Conservation (phyloP, 2,797 vertebrate species). For the Pipistrellus pipistrellus region DNA sequence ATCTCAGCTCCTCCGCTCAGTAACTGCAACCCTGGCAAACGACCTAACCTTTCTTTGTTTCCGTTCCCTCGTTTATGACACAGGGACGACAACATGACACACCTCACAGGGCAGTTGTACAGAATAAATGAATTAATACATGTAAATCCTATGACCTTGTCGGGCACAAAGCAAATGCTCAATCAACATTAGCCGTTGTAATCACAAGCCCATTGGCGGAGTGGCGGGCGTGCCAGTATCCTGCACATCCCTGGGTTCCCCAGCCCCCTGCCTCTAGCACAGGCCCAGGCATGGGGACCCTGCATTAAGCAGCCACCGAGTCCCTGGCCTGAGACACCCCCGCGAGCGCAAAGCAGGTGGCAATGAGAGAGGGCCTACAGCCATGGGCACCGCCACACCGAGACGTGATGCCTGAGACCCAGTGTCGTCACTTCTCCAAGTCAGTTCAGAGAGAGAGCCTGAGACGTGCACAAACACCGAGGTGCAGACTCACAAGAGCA, state of each 20-base stretch:
- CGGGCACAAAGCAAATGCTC: no score
- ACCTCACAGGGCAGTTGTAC: no score
- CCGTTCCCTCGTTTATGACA: no score
- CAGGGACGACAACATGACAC: no score
- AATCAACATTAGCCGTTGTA: no score
- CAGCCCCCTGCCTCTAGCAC: background rate
- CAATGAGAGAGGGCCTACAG: background rate
- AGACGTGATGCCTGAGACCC: background rate
- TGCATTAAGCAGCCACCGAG: rapidly evolving
- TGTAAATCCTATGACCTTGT: no score
- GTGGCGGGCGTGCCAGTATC: no score
- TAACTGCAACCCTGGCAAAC: no score
- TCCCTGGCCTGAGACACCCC: background rate
- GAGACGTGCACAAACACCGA: background rate
- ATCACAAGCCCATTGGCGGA: background rate
- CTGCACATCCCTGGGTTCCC: no score
- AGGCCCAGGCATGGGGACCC: background rate
- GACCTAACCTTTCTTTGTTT: no score
- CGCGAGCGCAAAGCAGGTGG: rapidly evolving
- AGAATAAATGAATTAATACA: no score
- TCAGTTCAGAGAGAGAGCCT: background rate
- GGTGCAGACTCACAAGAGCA: background rate
- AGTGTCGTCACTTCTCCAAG: background rate
- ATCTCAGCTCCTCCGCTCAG: no score
- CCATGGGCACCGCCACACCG: rapidly evolving